Percentiles rank a stretch among this genome's conserved stretches.
These are phyloP conservation scores for Anas bahamensis DNA, from an alignment of 2,797 vertebrate species.

Conservation along the genomic window DNA sequence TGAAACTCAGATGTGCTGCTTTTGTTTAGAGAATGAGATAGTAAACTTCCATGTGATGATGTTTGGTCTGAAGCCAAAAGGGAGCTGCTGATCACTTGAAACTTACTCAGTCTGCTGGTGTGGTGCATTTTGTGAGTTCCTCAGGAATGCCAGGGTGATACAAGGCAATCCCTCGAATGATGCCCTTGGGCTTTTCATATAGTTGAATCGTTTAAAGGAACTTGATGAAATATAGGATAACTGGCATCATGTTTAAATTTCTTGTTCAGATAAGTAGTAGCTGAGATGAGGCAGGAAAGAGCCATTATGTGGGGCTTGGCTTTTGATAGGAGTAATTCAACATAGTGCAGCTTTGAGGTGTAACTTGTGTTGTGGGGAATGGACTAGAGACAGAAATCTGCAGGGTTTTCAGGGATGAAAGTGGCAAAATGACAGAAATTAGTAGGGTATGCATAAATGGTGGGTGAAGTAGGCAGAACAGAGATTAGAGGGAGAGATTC, in stretches of 20 bases:
- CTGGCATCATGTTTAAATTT: neutral
- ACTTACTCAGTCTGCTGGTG: neutral
- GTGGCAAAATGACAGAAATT: neutral
- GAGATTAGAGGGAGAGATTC: neutral
- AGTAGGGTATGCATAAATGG: neutral
- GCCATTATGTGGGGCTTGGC: neutral
- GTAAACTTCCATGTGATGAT: neutral
- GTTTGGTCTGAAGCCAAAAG: neutral
- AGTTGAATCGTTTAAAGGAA: neutral
- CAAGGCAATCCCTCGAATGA: accelerated
- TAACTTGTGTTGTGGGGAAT: neutral
- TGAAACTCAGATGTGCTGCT: neutral
- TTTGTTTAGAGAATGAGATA: neutral
- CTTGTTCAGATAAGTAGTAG: neutral
- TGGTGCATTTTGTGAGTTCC: neutral
- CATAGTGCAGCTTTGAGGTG: neutral
- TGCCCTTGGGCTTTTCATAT: neutral
- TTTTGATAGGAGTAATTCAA: neutral
- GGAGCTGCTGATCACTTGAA: neutral
- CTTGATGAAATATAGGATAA: neutral
- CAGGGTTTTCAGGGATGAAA: neutral
- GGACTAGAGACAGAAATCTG: neutral
- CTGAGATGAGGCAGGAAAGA: neutral
- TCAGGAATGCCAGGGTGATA: neutral
- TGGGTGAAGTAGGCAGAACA: neutral